phyloP scores from a whole-genome alignment of 2,888 invertebrate genomes.

The Hypomecis atomaria region DNA sequence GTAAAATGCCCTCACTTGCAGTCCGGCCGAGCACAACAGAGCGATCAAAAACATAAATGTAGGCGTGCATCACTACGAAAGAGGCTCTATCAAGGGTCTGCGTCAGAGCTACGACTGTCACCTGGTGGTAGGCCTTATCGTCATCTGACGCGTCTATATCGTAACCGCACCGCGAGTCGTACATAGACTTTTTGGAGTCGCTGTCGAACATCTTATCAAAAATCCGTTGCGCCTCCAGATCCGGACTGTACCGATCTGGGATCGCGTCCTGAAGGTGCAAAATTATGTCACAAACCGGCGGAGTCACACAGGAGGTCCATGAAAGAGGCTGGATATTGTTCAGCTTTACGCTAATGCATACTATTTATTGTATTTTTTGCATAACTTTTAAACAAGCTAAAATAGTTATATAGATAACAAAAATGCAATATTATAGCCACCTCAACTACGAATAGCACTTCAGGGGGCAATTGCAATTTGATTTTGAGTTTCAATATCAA shows the following conservation, averaged over 20 bases:
- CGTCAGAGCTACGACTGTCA: constrained; percentile 78
- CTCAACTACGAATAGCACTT: no score
- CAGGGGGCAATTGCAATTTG: no score
- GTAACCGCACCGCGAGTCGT: constrained; percentile 79
- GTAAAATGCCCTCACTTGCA: neutral
- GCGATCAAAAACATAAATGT: constrained; percentile 76
- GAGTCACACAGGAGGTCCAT: constrained; percentile 4
- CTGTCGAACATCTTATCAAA: constrained; percentile 85
- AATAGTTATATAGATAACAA: no score
- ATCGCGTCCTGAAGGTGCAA: constrained; percentile 82
- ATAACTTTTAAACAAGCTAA: no score
- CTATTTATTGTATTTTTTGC: no score
- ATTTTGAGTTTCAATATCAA: no score
- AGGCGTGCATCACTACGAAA: constrained; percentile 68
- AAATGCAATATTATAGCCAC: no score
- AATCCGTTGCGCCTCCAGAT: constrained; percentile 83
- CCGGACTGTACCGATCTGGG: constrained; percentile 84
- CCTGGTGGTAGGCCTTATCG: constrained; percentile 81
- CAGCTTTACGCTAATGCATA: no score
- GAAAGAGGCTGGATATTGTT: constrained; percentile 17
- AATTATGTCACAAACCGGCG: constrained; percentile 66
- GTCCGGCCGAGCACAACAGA: constrained; percentile 48
- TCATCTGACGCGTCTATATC: constrained; percentile 82
- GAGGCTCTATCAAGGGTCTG: constrained; percentile 58
- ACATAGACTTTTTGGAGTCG: constrained; percentile 78